A percentile compares a stretch with the other conserved stretches of the same genome.
Evolutionary conservation across 1,140 invertebrate genomes (phyloP).

Genomic region (Tetramorium parvispinum): DNA sequence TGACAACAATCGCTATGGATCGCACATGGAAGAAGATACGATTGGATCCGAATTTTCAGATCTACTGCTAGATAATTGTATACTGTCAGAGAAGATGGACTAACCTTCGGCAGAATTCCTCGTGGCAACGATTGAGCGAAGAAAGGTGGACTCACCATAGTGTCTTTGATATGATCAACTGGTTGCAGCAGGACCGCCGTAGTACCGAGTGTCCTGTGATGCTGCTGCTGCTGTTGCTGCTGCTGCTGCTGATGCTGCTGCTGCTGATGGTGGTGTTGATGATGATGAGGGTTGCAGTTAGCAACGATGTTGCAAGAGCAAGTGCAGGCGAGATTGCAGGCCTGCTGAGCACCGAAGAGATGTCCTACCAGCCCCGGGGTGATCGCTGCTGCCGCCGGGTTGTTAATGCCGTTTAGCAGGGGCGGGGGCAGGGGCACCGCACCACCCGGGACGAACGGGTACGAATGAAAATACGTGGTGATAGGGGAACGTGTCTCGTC

Average conservation of each 20-base stretch:
- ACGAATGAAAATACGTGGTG: constrained; percentile 86
- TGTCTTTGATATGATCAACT: constrained; percentile 84
- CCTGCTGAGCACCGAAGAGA: constrained; percentile 79
- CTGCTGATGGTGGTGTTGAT: constrained; percentile 75
- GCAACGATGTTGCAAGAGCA: constrained; percentile 82
- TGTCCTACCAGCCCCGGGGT: constrained; percentile 82
- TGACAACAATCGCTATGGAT: background rate
- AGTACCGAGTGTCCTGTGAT: constrained; percentile 76
- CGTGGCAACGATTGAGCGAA: constrained; percentile 38
- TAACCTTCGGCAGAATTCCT: constrained; percentile 29
- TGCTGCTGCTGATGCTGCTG: constrained; percentile 76
- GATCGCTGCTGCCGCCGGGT: constrained; percentile 75
- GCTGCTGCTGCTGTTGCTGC: constrained; percentile 78
- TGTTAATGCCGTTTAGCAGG: constrained; percentile 74
- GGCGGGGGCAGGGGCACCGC: constrained; percentile 82
- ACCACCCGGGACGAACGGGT: constrained; percentile 85
- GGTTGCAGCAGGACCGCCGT: constrained; percentile 83
- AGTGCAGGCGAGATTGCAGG: constrained; percentile 81
- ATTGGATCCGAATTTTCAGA: background rate
- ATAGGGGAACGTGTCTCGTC: constrained; percentile 80
- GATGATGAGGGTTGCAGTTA: constrained; percentile 74
- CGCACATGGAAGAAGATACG: background rate
- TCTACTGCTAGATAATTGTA: constrained; percentile 22
- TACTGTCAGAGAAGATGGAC: constrained; percentile 16
- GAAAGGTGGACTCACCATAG: constrained; percentile 82